Evolutionary conservation across 1,140 invertebrate species (phyloP), one percentile per base, ranked within the genome.

Genomic region (Drosophila lowei): DNA sequence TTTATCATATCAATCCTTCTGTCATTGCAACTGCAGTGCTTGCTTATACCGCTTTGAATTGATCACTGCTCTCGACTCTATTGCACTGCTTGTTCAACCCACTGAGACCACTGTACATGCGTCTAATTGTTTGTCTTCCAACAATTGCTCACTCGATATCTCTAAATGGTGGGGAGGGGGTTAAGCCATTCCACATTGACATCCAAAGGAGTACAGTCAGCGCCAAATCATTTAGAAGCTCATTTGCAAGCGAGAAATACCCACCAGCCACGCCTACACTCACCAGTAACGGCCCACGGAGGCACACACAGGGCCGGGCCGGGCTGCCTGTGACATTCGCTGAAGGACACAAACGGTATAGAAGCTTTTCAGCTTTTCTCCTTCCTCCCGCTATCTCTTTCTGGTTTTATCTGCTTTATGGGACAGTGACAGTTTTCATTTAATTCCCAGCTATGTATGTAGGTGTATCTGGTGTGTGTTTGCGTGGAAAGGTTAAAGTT

Each of bases 401-500:
- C 34, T 38, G 34, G 34, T 13, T 38, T 58, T 72, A 66, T 66
- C 61, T 52, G 54, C 54, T 58, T 66, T 71, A 66, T 71, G 67
- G 30, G 53, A 38, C 47, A 34, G 62, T 63, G 49, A 72, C 66
- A 72, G 62, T 72, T 66, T 72, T 72, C 68, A 66, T 59, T 59
- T 72, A 72, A 42, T 66, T 72, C 34, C 11, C 34, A 38, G 34
- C 34, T 13, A 11, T 38, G 34, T 5, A 34, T 3, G 11, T 11
- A 11, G 30, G 30, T 11, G 30, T 34, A 34, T 9, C 9, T 3
- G 8, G 7, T 30, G 3, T 38, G 34, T 38, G 34, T 38, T 28
- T 58, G 38, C 55, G 48, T 54, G 42, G 52, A 71, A 76, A 70
- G 72, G 74, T 76, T 77, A 68, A 70, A 70, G 58, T 76, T 76